Conservation (phyloP, 1,140 invertebrate genomes). For the Mercenaria mercenaria region DNA sequence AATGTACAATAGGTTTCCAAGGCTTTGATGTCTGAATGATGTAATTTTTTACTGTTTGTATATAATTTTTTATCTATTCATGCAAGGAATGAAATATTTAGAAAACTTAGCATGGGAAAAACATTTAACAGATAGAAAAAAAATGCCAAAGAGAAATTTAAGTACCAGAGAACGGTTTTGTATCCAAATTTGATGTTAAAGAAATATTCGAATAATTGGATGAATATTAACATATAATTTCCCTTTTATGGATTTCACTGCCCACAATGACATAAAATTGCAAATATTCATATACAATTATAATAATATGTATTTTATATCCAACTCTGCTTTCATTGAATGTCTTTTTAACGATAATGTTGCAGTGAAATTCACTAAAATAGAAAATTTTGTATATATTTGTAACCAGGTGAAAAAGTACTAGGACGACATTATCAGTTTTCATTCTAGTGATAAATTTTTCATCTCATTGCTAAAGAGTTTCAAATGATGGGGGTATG, state of each 20-base stretch:
- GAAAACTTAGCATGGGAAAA: not conserved
- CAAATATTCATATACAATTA: slow-evolving; percentile 1
- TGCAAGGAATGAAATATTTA: not conserved
- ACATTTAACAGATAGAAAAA: not conserved
- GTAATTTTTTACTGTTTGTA: not conserved
- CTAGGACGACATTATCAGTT: not conserved
- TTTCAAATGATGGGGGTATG: not conserved
- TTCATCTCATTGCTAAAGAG: slow-evolving; percentile 9
- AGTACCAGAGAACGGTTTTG: not conserved
- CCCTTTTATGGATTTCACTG: not conserved
- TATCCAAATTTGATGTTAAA: not conserved
- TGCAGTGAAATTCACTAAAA: not conserved
- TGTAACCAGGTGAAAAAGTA: slow-evolving; percentile 17
- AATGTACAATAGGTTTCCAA: not conserved
- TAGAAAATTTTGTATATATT: not conserved
- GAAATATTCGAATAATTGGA: not conserved
- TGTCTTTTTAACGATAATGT: slow-evolving; percentile 47
- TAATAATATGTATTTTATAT: slow-evolving; percentile 18
- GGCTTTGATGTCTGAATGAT: slow-evolving; percentile 43
- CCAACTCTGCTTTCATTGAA: not conserved
- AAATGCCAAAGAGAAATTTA: not conserved
- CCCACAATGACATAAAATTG: not conserved
- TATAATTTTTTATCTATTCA: not conserved
- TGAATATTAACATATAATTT: not conserved
- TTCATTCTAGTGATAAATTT: slow-evolving; percentile 11